Evolutionary conservation across 1,140 invertebrate species (phyloP), one percentile per base, ranked within the genome.

Genomic region (Radopholus similis): DNA sequence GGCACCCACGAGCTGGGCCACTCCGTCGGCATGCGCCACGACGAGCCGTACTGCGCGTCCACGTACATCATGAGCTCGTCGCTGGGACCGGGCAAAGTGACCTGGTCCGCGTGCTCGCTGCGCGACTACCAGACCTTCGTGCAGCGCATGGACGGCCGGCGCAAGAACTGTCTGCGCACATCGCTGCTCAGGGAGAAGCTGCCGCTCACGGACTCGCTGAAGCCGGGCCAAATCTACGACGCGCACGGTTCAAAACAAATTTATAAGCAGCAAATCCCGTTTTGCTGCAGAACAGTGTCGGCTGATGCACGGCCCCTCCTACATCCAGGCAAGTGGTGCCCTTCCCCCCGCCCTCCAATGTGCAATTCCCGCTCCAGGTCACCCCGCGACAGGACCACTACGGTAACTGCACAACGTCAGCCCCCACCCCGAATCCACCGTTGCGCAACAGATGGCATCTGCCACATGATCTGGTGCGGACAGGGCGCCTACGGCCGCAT

Each of bases 11-110:
- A 81, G 66, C 70, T 81, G 18, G 79, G 79, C 21, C 79, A 81
- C 60, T 73, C 74, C 59, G 76, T 82, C 9, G 80, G 80, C 40
- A 82, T 82, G 80, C 60, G 82, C 21, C 80, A 82, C 60, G 80
- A 82, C 56, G 82, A 84, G 76, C 79, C 78, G 15, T 64, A 85
- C 57, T 75, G 75, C 44, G 54, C 66, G 13, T 64, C 74, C 49
- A 75, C 66, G 8, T 80, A 80, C 69, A 83, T 84, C 57, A 84
- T 84, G 84, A 82, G 78, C 37, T 72, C 84, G 26, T 82, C 81
- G 11, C 75, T 85, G 8, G 84, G 84, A 8, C 84, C 84, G 2
- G 84, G 84, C 55, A 84, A 85, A 66, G 83, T 85, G 21, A 83
- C 82, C 2, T 84, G 84, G 84, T 84, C 83, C 9, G 72, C 72